Percentiles rank a stretch among this genome's conserved stretches.
These are phyloP conservation scores for Scartelaos histophorus DNA, from an alignment of 2,113 vertebrate species.

Conservation along the genomic window DNA sequence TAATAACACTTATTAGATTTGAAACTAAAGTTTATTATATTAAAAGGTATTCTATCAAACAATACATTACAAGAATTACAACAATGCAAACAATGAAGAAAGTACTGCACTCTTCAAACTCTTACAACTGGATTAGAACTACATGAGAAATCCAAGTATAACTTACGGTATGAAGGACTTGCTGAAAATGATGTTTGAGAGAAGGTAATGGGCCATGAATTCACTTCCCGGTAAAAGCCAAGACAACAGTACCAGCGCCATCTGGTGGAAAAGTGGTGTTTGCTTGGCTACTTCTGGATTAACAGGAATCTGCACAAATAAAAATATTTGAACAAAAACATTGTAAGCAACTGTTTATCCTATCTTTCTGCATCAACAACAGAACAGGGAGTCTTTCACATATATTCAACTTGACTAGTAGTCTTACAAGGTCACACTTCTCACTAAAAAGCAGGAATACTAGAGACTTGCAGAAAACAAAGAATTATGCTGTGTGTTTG, in stretches of 20 bases:
- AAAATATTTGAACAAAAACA: not conserved
- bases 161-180: slow-evolving; percentile 89
- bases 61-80: not conserved
- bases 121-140: not conserved
- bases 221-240: slow-evolving; percentile 91
- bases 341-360: not conserved
- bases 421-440: not conserved
- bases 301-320: slow-evolving; percentile 72
- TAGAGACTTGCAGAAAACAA: too few species aligned
- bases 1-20: slow-evolving; percentile 5
- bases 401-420: not conserved
- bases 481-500: too few species aligned
- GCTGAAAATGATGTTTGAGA: slow-evolving; percentile 85
- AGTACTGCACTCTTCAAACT: not conserved
- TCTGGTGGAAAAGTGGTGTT: slow-evolving; percentile 82
- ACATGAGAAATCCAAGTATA: not conserved
- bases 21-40: slow-evolving; percentile 15
- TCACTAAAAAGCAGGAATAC: not conserved
- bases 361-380: not conserved
- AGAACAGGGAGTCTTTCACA: not conserved
- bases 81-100: not conserved
- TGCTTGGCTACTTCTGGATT: slow-evolving; percentile 71
- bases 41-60: slow-evolving; percentile 16
- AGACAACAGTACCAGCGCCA: slow-evolving; percentile 84
- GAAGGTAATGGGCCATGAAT: slow-evolving; percentile 82